Evolutionary conservation across 2,797 vertebrate genomes (phyloP).

Genomic region (Myotis planiceps): DNA sequence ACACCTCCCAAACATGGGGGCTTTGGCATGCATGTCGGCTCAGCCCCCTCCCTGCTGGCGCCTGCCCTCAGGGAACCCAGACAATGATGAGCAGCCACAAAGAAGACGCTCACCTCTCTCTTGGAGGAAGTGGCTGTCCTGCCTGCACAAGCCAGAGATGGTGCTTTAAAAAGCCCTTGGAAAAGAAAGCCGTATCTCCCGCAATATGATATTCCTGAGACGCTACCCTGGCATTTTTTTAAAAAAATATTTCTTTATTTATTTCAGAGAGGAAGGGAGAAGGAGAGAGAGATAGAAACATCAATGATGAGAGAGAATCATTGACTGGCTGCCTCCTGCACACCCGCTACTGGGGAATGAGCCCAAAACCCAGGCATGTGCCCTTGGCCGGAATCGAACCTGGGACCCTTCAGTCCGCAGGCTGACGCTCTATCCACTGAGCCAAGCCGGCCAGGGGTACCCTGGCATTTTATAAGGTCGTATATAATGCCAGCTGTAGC

Average conservation of each 20-base stretch:
- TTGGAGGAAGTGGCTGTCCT: background rate
- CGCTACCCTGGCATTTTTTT: constrained; percentile 56
- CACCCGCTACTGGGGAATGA: too few species aligned
- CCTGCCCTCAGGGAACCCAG: background rate
- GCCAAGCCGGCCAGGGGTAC: background rate
- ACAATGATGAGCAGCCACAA: background rate
- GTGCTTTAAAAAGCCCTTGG: background rate
- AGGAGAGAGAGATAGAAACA: too few species aligned
- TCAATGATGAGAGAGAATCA: too few species aligned
- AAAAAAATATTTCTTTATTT: too few species aligned
- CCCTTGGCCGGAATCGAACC: too few species aligned
- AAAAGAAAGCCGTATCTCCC: background rate
- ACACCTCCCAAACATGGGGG: too few species aligned
- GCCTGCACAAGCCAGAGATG: constrained; percentile 9
- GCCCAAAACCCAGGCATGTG: too few species aligned
- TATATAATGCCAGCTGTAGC: constrained; percentile 58
- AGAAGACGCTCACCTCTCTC: background rate
- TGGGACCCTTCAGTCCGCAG: too few species aligned
- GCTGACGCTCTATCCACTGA: too few species aligned
- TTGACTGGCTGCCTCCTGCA: too few species aligned
- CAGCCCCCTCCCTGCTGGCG: background rate
- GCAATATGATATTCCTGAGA: constrained; percentile 38
- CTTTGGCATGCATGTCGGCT: background rate
- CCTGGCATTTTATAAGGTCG: constrained; percentile 74
- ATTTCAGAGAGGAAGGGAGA: too few species aligned